phyloP scores from a whole-genome alignment of 2,797 vertebrate species.

The Steatocranus sp. region DNA sequence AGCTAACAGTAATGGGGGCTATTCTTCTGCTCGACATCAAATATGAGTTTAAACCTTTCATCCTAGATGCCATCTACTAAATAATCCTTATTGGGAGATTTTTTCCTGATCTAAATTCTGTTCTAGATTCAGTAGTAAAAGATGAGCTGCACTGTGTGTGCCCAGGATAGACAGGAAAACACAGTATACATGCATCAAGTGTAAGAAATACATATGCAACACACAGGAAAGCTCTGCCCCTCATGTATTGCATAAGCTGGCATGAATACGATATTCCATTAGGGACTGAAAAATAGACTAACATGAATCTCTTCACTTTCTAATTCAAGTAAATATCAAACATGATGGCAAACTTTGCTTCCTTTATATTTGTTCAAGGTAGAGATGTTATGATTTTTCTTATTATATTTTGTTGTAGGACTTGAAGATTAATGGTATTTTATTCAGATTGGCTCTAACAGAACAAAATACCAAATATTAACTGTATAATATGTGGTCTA shows the following conservation, averaged over 20 bases:
- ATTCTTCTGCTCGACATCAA: background rate
- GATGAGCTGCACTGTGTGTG: background rate
- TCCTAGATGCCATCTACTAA: background rate
- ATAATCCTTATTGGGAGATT: background rate
- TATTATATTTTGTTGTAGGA: background rate
- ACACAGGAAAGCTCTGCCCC: background rate
- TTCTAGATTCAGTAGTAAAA: background rate
- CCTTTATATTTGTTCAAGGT: background rate
- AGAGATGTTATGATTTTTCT: background rate
- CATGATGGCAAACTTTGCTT: background rate
- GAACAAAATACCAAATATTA: background rate
- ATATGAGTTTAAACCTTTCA: background rate
- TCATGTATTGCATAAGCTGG: background rate
- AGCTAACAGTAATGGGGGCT: background rate
- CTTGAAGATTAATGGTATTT: background rate
- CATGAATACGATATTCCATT: background rate
- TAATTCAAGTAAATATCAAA: background rate
- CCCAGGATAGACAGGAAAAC: background rate
- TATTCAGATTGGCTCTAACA: background rate
- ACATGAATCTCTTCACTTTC: background rate
- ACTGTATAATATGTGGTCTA: background rate
- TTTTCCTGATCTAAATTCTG: background rate
- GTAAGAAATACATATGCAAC: background rate
- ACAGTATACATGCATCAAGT: background rate
- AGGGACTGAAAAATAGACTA: background rate